phyloP scores from a whole-genome alignment of 2,113 vertebrate species.

The Seriola aureovittata region DNA sequence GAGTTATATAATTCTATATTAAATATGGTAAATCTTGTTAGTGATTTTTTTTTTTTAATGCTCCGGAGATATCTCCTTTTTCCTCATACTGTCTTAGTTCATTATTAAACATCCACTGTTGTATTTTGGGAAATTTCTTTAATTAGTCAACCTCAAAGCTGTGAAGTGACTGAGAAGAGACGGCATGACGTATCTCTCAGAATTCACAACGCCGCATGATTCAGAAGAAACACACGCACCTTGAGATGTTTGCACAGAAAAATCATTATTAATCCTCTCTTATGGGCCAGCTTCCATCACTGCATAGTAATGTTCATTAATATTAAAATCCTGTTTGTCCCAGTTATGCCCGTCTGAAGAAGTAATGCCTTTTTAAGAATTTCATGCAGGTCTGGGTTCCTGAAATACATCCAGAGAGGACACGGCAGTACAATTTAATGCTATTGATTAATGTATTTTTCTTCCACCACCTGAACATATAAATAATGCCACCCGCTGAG shows the following conservation, averaged over 20 bases:
- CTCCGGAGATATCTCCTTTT: slow-evolving; percentile 42
- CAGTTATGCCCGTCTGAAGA: slow-evolving; percentile 43
- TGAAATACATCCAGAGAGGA: slow-evolving; percentile 28
- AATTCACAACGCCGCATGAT: slow-evolving; percentile 30
- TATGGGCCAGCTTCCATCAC: slow-evolving; percentile 46
- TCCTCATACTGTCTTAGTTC: slow-evolving; percentile 36
- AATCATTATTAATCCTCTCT: slow-evolving; percentile 60
- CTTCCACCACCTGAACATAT: slow-evolving; percentile 19
- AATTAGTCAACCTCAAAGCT: slow-evolving; percentile 55
- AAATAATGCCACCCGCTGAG: slow-evolving; percentile 29
- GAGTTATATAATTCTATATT: slow-evolving; percentile 46
- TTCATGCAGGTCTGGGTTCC: slow-evolving; percentile 20
- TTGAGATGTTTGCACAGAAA: slow-evolving; percentile 52
- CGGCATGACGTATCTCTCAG: slow-evolving; percentile 22
- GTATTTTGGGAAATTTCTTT: slow-evolving; percentile 40
- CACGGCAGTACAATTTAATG: slow-evolving; percentile 8
- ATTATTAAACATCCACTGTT: slow-evolving; percentile 52
- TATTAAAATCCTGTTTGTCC: slow-evolving; percentile 62
- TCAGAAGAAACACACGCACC: slow-evolving; percentile 49
- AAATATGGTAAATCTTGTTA: slow-evolving; percentile 54
- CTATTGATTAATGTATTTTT: slow-evolving; percentile 44
- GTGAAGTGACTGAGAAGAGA: slow-evolving; percentile 57
- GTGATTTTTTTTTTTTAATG: slow-evolving; percentile 36
- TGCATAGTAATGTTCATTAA: slow-evolving; percentile 48
- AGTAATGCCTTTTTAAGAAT: slow-evolving; percentile 4